These are phyloP conservation scores for Sminthurides aquaticus DNA, from an alignment of 2,888 invertebrate genomes.

Conservation along the genomic window DNA sequence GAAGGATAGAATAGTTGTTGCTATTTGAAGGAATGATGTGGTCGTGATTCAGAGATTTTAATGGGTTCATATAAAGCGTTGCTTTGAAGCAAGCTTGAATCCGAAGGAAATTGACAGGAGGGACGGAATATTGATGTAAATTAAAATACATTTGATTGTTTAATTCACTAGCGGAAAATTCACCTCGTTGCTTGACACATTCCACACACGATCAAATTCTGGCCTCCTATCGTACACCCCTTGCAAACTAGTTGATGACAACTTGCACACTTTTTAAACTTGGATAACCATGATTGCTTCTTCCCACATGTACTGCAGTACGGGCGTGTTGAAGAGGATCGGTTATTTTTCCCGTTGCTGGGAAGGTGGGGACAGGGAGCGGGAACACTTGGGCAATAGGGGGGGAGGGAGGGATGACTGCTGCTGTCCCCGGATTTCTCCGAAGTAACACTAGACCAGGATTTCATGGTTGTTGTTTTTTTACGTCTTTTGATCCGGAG, in stretches of 20 bases:
- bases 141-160: too few species aligned
- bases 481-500: background rate
- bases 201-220: constrained; percentile 20
- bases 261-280: constrained; percentile 21
- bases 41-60: too few species aligned
- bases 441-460: background rate
- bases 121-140: too few species aligned
- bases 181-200: constrained; percentile 23
- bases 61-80: too few species aligned
- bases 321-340: background rate
- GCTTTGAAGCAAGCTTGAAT: too few species aligned
- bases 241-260: constrained; percentile 23
- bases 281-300: constrained; percentile 19
- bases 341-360: background rate
- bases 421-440: background rate
- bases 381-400: background rate
- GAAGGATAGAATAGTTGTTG: too few species aligned
- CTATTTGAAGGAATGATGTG: too few species aligned
- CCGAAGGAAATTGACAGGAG: too few species aligned
- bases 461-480: background rate
- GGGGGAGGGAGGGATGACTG: background rate
- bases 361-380: background rate
- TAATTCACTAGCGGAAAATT: too few species aligned
- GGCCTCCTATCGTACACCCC: constrained; percentile 19
- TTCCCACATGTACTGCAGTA: constrained; percentile 21